phyloP scores from a whole-genome alignment of 2,113 vertebrate species.

The Diadophis punctatus region DNA sequence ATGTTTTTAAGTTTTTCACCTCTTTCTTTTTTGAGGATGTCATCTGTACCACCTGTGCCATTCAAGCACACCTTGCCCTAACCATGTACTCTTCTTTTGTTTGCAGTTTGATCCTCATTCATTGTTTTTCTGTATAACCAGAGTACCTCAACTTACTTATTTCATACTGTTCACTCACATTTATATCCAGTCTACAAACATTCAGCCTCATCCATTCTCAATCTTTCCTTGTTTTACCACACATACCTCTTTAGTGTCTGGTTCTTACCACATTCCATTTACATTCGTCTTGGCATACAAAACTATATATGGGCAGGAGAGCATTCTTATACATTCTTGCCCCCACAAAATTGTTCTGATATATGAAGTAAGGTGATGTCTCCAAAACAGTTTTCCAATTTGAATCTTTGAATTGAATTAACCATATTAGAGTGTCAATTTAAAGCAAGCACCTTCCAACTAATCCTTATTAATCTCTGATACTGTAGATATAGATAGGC shows the following conservation, averaged over 20 bases:
- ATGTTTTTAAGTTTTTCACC: neutral
- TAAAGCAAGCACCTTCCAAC: neutral
- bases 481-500: neutral
- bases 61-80: neutral
- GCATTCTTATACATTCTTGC: neutral
- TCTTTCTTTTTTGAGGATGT: neutral
- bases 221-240: neutral
- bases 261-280: neutral
- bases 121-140: neutral
- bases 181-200: neutral
- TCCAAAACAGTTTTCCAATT: neutral
- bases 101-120: neutral
- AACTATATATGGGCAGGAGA: neutral
- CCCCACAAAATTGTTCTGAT: neutral
- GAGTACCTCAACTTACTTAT: neutral
- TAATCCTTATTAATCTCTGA: neutral
- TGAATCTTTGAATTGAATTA: neutral
- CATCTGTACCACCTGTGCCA: neutral
- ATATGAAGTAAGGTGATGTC: neutral
- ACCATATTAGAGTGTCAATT: neutral
- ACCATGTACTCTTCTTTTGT: neutral
- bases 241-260: neutral
- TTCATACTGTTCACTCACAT: neutral
- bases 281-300: neutral
- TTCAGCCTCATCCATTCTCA: neutral